These are phyloP conservation scores for Leiothrix lutea DNA, from an alignment of 2,113 vertebrate genomes.

Conservation along the genomic window DNA sequence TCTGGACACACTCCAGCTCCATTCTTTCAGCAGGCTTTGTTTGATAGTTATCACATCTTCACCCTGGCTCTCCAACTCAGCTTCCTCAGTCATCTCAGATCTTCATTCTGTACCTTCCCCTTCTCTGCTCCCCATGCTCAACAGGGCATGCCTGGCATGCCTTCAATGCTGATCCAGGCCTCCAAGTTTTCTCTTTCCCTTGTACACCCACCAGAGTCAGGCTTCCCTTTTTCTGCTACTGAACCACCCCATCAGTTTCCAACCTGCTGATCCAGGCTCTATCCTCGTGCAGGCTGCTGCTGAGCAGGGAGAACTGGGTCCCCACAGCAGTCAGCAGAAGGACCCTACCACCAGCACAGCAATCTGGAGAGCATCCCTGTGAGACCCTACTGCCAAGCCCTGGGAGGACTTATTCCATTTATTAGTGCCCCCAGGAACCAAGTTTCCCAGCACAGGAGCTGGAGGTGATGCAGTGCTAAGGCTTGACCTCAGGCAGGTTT, in stretches of 20 bases:
- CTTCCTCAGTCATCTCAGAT: not conserved
- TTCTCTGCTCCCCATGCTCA: not conserved
- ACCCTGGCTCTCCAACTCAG: not conserved
- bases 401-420: not conserved
- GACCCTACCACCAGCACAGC: not conserved
- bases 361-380: not conserved
- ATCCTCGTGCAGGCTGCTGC: not conserved
- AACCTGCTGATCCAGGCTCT: not conserved
- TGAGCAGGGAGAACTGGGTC: not conserved
- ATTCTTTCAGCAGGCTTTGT: not conserved
- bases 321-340: not conserved
- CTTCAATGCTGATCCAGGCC: not conserved
- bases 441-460: not conserved
- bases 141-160: rapidly evolving
- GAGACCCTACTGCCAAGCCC: not conserved
- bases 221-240: not conserved
- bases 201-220: not conserved
- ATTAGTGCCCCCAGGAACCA: not conserved
- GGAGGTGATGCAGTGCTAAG: too few relatives aligned
- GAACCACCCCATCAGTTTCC: not conserved
- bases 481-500: not conserved
- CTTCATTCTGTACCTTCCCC: not conserved
- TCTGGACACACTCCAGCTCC: not conserved
- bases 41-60: not conserved
- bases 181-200: not conserved